phyloP scores from a whole-genome alignment of 1,140 invertebrate genomes.

The Drosophila serrata region DNA sequence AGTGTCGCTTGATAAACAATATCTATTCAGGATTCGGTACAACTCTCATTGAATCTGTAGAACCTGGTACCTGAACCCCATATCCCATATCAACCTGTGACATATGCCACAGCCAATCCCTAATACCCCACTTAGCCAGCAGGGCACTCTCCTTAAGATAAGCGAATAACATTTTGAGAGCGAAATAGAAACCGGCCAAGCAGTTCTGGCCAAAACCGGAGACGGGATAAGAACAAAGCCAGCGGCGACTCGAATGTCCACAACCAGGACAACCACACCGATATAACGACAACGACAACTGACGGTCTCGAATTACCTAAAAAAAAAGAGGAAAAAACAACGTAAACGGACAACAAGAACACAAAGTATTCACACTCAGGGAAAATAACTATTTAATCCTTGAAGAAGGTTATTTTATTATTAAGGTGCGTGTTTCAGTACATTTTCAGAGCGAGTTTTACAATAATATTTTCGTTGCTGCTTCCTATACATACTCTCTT shows the following conservation, averaged over 20 bases:
- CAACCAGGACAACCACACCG: conserved; percentile 37
- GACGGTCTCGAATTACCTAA: conserved; percentile 69
- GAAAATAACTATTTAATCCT: conserved; percentile 11
- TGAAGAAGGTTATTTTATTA: neutral
- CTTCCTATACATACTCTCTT: neutral
- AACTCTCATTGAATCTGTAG: conserved; percentile 10
- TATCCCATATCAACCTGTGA: conserved; percentile 39
- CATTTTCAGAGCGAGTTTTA: neutral
- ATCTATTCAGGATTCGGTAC: conserved; percentile 6
- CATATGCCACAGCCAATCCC: conserved; percentile 45
- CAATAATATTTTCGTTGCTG: neutral
- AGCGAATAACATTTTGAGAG: conserved; percentile 62
- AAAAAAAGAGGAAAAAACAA: conserved; percentile 28
- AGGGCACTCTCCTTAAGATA: conserved; percentile 52
- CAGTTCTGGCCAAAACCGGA: conserved; percentile 34
- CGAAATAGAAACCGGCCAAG: conserved; percentile 66
- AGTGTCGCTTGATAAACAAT: conserved; percentile 19
- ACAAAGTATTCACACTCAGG: conserved; percentile 28
- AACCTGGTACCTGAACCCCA: conserved; percentile 23
- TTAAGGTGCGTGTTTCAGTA: neutral
- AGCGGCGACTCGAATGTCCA: conserved; percentile 51
- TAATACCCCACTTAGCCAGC: conserved; percentile 33
- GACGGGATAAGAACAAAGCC: conserved; percentile 42
- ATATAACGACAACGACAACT: conserved; percentile 42
- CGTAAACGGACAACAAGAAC: conserved; percentile 8